Base-by-base conservation (phyloP, 2,797 vertebrate species). In the Scleropages formosus region DNA sequence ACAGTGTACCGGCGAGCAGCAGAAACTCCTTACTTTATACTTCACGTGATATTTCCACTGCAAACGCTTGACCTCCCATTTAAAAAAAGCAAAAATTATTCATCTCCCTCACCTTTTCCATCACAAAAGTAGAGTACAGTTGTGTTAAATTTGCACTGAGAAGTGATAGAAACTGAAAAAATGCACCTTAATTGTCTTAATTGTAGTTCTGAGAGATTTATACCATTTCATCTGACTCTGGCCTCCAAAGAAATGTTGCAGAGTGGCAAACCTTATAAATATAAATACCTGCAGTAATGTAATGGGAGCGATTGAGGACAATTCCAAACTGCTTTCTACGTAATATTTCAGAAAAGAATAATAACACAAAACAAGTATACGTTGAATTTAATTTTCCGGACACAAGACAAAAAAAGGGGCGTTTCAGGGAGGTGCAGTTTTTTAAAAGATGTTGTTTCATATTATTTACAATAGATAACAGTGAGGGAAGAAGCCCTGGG, bases 101-200 rank as follows among this genome's bases (percentile, higher is more conserved):
- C 20, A 18, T 56, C 71, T 77, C 83, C 80, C 59, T 65, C 46
- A 63, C 81, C 75, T 79, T 88, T 89, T 91, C 87, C 88, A 15
- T 88, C 92, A 91, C 93, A 90, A 91, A 86, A 86, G 85, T 82
- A 24, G 79, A 89, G 88, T 87, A 85, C 89, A 85, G 90, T 86
- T 86, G 91, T 93, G 95, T 96, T 92, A 90, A 93, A 97, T 96
- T 95, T 96, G 92, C 94, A 95, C 94, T 90, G 94, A 94, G 94
- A 96, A 93, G 93, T 90, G 90, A 94, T 91, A 89, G 88, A 94
- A 93, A 94, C 93, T 94, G 93, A 94, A 96, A 94, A 95, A 94
- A 95, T 93, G 92, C 91, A 85, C 90, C 94, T 94, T 94, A 96
- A 95, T 95, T 94, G 90, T 94, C 91, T 39, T 39, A 39, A 39